Percentiles rank a stretch among this genome's conserved stretches.
Conservation (phyloP, 2,888 invertebrate species). For the Orchesella flavescens region DNA sequence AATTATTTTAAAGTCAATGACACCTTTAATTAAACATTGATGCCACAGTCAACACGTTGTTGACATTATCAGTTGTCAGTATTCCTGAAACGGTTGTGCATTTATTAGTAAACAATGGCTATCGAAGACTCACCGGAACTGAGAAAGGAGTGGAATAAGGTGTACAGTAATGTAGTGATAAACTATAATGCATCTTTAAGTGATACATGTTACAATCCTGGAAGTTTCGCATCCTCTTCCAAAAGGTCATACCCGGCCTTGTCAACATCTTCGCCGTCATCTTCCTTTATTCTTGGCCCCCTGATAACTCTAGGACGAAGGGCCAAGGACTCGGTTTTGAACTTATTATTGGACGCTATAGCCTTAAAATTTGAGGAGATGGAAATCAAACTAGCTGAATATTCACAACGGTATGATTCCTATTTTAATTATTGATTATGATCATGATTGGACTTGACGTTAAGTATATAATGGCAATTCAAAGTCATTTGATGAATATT, state of each 20-base stretch:
- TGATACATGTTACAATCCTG: neutral
- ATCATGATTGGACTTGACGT: neutral
- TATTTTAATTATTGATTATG: neutral
- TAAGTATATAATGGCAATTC: neutral
- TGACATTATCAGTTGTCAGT: no score
- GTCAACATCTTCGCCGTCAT: neutral
- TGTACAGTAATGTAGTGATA: neutral
- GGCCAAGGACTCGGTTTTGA: neutral
- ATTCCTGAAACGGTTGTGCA: no score
- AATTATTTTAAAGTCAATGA: no score
- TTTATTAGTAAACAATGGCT: no score
- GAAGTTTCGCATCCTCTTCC: no score
- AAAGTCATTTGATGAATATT: neutral
- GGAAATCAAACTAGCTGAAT: neutral
- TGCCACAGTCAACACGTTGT: no score
- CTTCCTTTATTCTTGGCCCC: neutral
- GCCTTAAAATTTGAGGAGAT: constrained; percentile 8
- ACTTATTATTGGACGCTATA: constrained; percentile 1
- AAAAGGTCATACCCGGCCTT: neutral
- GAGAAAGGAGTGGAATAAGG: neutral
- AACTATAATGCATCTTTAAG: neutral
- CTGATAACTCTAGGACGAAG: neutral
- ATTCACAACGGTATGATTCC: neutral
- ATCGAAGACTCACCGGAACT: neutral
- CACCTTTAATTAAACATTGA: no score